Conservation (phyloP, 2,113 vertebrate species). For the Strix aluco region DNA sequence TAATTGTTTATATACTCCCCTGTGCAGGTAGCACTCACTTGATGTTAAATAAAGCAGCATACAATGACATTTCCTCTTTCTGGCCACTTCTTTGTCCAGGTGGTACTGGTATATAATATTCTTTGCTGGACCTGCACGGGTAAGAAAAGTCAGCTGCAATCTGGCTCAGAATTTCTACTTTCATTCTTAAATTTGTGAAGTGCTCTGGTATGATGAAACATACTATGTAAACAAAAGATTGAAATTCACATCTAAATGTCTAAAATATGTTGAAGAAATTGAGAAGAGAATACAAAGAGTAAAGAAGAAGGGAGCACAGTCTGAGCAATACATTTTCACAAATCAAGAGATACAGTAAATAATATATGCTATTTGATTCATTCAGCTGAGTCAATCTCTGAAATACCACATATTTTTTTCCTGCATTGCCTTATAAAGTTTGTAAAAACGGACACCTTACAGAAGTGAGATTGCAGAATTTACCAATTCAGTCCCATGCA, state of each 20-base stretch:
- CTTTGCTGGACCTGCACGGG: not conserved
- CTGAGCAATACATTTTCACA: not conserved
- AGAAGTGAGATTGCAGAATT: not conserved
- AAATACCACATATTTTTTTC: not conserved
- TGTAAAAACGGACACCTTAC: not conserved
- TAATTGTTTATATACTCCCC: not conserved
- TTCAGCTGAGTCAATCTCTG: not conserved
- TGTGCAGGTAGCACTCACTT: not conserved
- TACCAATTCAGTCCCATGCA: not conserved
- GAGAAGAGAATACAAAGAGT: not conserved
- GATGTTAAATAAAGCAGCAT: not conserved
- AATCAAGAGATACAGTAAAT: not conserved
- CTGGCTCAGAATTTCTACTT: not conserved
- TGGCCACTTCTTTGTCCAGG: not conserved
- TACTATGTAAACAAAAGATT: not conserved
- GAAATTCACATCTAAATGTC: not conserved
- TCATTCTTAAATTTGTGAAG: not conserved
- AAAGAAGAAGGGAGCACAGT: not conserved
- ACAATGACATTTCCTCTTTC: not conserved
- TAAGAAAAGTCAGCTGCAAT: not conserved
- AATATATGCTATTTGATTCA: not conserved
- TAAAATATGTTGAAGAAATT: not conserved
- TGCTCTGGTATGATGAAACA: not conserved
- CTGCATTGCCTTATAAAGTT: not conserved
- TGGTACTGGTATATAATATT: not conserved